A percentile compares a stretch with the other conserved stretches of the same genome.
Evolutionary conservation across 2,888 invertebrate species (phyloP).

Genomic region (Hemithea aestivaria): DNA sequence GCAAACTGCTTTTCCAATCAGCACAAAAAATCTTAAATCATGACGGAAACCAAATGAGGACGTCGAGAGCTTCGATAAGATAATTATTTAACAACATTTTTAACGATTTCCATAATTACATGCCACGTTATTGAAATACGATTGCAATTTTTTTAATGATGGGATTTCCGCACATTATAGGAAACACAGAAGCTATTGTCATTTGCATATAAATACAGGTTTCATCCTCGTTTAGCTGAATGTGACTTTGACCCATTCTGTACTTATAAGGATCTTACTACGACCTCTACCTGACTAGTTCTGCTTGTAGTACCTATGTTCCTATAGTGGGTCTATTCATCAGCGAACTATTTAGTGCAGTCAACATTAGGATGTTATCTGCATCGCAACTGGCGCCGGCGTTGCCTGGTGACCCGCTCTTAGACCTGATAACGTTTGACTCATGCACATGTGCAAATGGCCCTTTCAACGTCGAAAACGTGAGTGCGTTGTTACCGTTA

Average conservation of each 20-base stretch:
- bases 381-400: slow-evolving; percentile 16
- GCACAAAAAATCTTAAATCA: slow-evolving; percentile 4
- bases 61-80: slow-evolving; percentile 3
- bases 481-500: slow-evolving; percentile 1
- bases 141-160: slow-evolving; percentile 16
- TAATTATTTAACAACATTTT: slow-evolving; percentile 3
- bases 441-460: slow-evolving; percentile 9
- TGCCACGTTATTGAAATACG: slow-evolving; percentile 1
- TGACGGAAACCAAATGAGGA: slow-evolving; percentile 12
- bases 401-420: slow-evolving; percentile 8
- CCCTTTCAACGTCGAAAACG: slow-evolving; percentile 1
- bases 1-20: slow-evolving; percentile 2
- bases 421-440: slow-evolving; percentile 22
- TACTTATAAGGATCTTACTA: no score
- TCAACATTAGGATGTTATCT: slow-evolving; percentile 32
- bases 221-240: slow-evolving; percentile 15
- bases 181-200: slow-evolving; percentile 18
- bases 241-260: neutral
- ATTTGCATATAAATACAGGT: slow-evolving; percentile 30
- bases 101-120: slow-evolving; percentile 1
- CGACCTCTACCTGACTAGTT: no score
- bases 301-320: no score
- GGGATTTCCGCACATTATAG: slow-evolving; percentile 28
- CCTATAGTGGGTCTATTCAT: slow-evolving; percentile 10
- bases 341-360: slow-evolving; percentile 28